Conservation (phyloP, 2,797 vertebrate species). For the Melanotaenia trifasciata region DNA sequence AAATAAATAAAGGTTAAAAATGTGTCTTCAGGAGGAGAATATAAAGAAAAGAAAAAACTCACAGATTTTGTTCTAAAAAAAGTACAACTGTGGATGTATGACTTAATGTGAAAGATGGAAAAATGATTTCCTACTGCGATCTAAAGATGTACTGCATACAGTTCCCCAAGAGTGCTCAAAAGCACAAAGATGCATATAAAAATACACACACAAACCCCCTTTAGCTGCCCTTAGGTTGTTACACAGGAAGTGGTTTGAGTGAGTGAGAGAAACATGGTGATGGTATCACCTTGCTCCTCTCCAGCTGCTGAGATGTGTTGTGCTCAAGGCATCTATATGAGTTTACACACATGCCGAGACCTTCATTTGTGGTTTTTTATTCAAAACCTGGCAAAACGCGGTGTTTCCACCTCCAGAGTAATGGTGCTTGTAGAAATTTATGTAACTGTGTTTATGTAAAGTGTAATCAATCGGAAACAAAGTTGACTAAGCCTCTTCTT, state of each 20-base stretch:
- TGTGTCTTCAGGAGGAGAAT: conserved; percentile 39
- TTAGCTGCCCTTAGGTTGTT: conserved; percentile 58
- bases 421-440: conserved; percentile 19
- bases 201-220: conserved; percentile 35
- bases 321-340: conserved; percentile 36
- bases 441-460: conserved; percentile 27
- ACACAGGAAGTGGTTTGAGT: conserved; percentile 76
- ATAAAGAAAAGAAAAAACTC: conserved; percentile 48
- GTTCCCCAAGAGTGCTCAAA: conserved; percentile 43
- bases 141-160: conserved; percentile 76
- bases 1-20: not conserved
- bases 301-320: conserved; percentile 37
- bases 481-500: conserved; percentile 15
- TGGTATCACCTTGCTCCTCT: conserved; percentile 39
- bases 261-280: conserved; percentile 54
- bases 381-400: conserved; percentile 9
- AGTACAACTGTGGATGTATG: conserved; percentile 37
- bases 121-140: conserved; percentile 54
- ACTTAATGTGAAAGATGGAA: conserved; percentile 17
- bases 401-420: conserved; percentile 12
- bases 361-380: conserved; percentile 17
- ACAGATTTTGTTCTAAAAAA: conserved; percentile 52
- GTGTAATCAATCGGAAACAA: conserved; percentile 23
- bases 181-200: conserved; percentile 34
- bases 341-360: conserved; percentile 33